phyloP scores from a whole-genome alignment of 2,888 invertebrate species.

The Boloria euphrosyne region DNA sequence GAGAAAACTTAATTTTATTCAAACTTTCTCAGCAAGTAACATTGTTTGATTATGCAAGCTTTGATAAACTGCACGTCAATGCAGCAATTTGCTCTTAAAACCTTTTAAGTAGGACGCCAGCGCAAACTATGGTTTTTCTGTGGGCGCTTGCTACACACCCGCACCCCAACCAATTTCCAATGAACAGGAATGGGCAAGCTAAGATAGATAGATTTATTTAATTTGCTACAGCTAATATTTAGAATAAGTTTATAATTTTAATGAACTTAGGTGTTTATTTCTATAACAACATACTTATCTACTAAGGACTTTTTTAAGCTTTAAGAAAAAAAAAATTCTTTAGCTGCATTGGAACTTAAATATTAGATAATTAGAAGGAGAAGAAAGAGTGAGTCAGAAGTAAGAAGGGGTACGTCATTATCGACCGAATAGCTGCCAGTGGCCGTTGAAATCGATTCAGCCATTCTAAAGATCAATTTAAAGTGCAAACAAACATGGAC shows the following conservation, averaged over 20 bases:
- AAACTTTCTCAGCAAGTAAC: slow-evolving; percentile 1
- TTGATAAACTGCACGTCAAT: slow-evolving; percentile 17
- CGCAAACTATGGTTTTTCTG: slow-evolving; percentile 6
- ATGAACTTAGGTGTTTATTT: too few species aligned
- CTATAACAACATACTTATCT: too few species aligned
- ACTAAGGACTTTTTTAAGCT: too few species aligned
- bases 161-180: slow-evolving; percentile 12
- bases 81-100: slow-evolving; percentile 14
- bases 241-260: slow-evolving; percentile 7
- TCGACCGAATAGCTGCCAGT: too few species aligned
- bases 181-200: slow-evolving; percentile 8
- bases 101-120: slow-evolving; percentile 17
- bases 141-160: slow-evolving; percentile 1
- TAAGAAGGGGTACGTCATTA: too few species aligned
- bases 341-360: too few species aligned
- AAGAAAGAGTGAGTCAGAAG: too few species aligned
- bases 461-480: too few species aligned
- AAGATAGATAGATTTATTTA: slow-evolving; percentile 17
- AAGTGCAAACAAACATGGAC: too few species aligned
- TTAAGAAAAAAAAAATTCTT: too few species aligned
- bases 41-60: slow-evolving; percentile 13
- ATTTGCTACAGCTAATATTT: slow-evolving; percentile 12
- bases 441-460: too few species aligned
- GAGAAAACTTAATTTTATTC: slow-evolving; percentile 7
- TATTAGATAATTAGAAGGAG: too few species aligned